These are phyloP conservation scores for Bombus breviceps DNA, from an alignment of 1,140 invertebrate genomes.

Conservation along the genomic window DNA sequence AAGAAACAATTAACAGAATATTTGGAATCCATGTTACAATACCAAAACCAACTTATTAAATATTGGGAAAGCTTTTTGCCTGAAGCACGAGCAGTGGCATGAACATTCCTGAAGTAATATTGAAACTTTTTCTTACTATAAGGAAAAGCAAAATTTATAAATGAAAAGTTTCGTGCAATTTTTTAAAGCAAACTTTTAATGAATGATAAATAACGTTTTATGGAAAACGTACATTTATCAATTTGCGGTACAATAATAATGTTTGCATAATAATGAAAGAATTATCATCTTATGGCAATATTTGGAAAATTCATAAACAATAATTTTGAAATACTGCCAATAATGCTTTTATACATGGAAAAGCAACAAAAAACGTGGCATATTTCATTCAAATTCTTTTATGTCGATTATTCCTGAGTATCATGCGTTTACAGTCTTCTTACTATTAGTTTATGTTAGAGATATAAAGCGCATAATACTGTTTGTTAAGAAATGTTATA, in stretches of 20 bases:
- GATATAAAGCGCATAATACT: constrained; percentile 55
- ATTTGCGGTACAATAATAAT: constrained; percentile 17
- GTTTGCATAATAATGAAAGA: background rate
- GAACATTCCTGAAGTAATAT: constrained; percentile 74
- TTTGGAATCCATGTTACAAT: constrained; percentile 96
- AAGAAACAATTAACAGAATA: constrained; percentile 95
- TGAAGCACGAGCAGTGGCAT: constrained; percentile 94
- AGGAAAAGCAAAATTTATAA: constrained; percentile 36
- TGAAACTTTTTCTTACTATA: constrained; percentile 36
- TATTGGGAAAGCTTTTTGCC: constrained; percentile 98
- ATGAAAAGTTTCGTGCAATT: constrained; percentile 34
- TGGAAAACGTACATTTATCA: constrained; percentile 13
- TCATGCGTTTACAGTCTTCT: constrained; percentile 60
- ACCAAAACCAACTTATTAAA: constrained; percentile 97
- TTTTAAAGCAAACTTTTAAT: constrained; percentile 29
- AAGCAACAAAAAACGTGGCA: constrained; percentile 22
- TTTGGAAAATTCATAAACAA: constrained; percentile 16
- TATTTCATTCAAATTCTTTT: constrained; percentile 43
- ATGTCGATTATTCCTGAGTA: constrained; percentile 47
- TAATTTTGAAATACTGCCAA: constrained; percentile 33
- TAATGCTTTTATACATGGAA: constrained; percentile 31
- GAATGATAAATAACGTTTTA: constrained; percentile 26
- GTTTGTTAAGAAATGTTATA: constrained; percentile 66
- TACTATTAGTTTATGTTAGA: constrained; percentile 58
- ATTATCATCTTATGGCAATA: background rate